Conservation (phyloP, 2,888 invertebrate genomes). For the Acrobasis consociella region DNA sequence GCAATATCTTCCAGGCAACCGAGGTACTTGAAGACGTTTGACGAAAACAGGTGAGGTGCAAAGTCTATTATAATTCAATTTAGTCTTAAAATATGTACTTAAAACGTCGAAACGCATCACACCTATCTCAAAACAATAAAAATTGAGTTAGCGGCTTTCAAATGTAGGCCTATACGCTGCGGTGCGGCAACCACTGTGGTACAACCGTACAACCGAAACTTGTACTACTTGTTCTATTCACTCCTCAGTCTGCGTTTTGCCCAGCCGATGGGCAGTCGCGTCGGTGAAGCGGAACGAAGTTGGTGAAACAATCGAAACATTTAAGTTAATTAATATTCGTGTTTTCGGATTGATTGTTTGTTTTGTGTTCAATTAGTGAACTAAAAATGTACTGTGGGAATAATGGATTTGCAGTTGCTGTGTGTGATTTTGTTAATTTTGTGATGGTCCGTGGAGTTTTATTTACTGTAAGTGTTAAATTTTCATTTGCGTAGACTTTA, state of each 20-base stretch:
- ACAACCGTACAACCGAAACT: background rate
- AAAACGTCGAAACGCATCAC: too few species aligned
- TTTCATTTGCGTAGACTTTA: background rate
- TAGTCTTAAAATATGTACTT: too few species aligned
- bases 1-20: too few species aligned
- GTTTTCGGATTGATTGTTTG: slow-evolving; percentile 16
- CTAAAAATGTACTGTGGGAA: slow-evolving; percentile 15
- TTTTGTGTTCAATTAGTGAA: slow-evolving; percentile 21
- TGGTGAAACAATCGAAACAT: slow-evolving; percentile 13
- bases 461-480: slow-evolving; percentile 11
- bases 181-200: slow-evolving; percentile 1
- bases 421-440: slow-evolving; percentile 17
- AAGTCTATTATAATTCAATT: too few species aligned
- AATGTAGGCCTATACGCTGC: slow-evolving; percentile 49
- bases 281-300: background rate
- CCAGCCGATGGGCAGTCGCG: slow-evolving; percentile 2
- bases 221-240: slow-evolving; percentile 1
- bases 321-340: slow-evolving; percentile 22
- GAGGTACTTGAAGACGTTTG: too few species aligned
- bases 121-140: too few species aligned
- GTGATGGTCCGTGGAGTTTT: slow-evolving; percentile 16
- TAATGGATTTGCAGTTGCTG: slow-evolving; percentile 12
- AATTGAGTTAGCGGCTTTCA: too few species aligned
- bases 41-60: too few species aligned
- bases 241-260: slow-evolving; percentile 6